Evolutionary conservation across 2,888 invertebrate genomes (phyloP), one percentile per base, ranked within the genome.

Genomic region (Eledona agricola): DNA sequence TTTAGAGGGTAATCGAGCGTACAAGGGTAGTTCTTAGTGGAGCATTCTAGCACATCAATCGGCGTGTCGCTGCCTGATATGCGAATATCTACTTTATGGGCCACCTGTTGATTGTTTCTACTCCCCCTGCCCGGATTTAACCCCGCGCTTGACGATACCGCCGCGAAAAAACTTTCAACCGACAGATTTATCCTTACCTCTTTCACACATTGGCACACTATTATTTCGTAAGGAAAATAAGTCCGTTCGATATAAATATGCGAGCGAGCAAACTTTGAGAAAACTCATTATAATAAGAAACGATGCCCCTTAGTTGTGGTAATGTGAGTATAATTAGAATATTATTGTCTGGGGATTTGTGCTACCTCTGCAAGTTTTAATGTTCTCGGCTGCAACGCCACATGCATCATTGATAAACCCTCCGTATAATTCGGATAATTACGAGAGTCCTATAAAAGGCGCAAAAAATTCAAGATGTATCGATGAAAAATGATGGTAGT

Each of bases 21-120:
- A 53, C 58, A 66, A 65, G 65, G 64, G 66, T 64, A 64, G 65
- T 66, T 68, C 67, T 66, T 65, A 64, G 65, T 61, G 63, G 64
- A 58, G 62, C 63, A 66, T 65, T 64, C 58, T 67, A 71, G 72
- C 71, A 72, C 72, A 73, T 73, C 72, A 73, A 72, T 73, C 73
- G 72, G 68, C 69, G 67, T 71, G 70, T 74, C 73, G 69, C 64
- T 66, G 67, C 70, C 70, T 76, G 76, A 78, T 77, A 77, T 77
- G 77, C 77, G 78, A 77, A 78, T 77, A 78, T 77, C 78, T 78
- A 76, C 77, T 78, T 78, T 78, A 78, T 74, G 77, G 73, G 75
- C 77, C 77, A 78, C 78, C 77, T 78, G 78, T 78, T 77, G 78
- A 72, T 57, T 45, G 55, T 55, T 54, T 46, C 55, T 43, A 52